These are phyloP conservation scores for Vanessa atalanta DNA, from an alignment of 1,140 invertebrate genomes.

Conservation along the genomic window DNA sequence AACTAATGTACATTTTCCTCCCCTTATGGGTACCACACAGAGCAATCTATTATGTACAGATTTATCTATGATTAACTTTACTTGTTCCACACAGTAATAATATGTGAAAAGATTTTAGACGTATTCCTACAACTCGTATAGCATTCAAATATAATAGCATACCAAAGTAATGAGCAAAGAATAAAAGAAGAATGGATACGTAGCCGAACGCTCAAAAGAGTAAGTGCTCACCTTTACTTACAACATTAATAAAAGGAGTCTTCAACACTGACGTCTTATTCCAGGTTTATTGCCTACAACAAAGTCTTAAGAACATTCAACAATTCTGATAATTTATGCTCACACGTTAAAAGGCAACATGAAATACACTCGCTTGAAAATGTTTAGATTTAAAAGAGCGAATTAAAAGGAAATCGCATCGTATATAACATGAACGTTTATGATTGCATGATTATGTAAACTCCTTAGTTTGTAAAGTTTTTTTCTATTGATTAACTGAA, in stretches of 20 bases:
- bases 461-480: no score
- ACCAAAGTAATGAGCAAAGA: constrained; percentile 3
- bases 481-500: no score
- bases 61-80: no score
- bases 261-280: constrained; percentile 47
- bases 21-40: no score
- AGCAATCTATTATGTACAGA: no score
- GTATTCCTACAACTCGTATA: background rate
- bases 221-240: constrained; percentile 39
- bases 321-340: constrained; percentile 52
- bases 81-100: background rate
- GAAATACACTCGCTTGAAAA: background rate
- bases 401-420: background rate
- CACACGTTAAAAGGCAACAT: constrained; percentile 4
- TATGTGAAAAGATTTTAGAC: background rate
- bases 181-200: background rate
- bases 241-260: constrained; percentile 45
- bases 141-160: background rate
- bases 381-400: background rate
- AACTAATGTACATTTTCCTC: no score
- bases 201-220: constrained; percentile 2
- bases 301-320: constrained; percentile 44
- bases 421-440: no score
- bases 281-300: constrained; percentile 49
- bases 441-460: no score